A percentile compares a stretch with the other conserved stretches of the same genome.
Conservation (phyloP, 2,888 invertebrate species). For the Aethes cnicana region DNA sequence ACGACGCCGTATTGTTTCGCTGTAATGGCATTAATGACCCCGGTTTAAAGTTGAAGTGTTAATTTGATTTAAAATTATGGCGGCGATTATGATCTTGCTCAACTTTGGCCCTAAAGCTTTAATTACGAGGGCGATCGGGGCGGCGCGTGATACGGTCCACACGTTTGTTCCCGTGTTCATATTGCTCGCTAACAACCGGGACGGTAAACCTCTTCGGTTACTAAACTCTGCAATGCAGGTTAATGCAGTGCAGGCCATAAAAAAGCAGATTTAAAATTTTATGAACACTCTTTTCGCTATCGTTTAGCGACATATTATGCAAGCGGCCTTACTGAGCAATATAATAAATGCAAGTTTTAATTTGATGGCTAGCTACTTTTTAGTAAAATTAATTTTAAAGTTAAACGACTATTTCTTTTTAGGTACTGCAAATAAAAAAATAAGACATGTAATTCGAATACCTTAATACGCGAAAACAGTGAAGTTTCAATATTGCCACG, state of each 20-base stretch:
- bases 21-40: conserved; percentile 80
- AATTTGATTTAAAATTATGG: conserved; percentile 82
- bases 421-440: too few species aligned
- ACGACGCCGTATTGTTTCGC: conserved; percentile 80
- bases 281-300: conserved; percentile 47
- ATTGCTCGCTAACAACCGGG: conserved; percentile 49
- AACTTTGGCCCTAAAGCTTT: conserved; percentile 76
- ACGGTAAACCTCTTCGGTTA: conserved; percentile 45
- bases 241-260: conserved; percentile 57
- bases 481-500: too few species aligned
- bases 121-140: conserved; percentile 70
- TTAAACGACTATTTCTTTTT: conserved; percentile 1
- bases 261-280: conserved; percentile 52
- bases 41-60: conserved; percentile 82
- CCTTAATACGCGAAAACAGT: too few species aligned
- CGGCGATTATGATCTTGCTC: conserved; percentile 74
- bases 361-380: conserved; percentile 11
- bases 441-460: too few species aligned
- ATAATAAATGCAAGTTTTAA: conserved; percentile 20
- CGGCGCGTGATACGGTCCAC: conserved; percentile 53
- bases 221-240: conserved; percentile 55
- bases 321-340: conserved; percentile 38
- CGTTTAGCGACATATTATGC: conserved; percentile 55
- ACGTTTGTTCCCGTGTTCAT: conserved; percentile 46
- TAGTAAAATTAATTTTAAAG: conserved; percentile 12